phyloP scores from a whole-genome alignment of 2,797 vertebrate species.

The Protonibea diacanthus region DNA sequence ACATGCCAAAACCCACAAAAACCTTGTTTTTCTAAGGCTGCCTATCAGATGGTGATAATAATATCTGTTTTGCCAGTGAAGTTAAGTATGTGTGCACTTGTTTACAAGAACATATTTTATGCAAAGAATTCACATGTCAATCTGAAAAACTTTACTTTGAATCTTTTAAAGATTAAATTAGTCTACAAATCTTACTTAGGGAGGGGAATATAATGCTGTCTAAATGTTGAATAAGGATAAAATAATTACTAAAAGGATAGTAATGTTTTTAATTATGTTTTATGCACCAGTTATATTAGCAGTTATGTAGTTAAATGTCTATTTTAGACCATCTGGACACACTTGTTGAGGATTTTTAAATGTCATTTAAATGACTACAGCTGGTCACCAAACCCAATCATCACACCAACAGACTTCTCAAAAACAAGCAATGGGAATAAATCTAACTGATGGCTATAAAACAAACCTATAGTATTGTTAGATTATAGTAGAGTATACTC shows the following conservation, averaged over 20 bases:
- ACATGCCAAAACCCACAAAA: conserved; percentile 36
- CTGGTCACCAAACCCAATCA: neutral
- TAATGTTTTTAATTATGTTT: neutral
- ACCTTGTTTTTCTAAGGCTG: conserved; percentile 11
- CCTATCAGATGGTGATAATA: conserved; percentile 2
- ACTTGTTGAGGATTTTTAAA: neutral
- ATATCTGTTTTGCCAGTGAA: neutral
- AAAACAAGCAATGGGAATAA: neutral
- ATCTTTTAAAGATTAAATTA: neutral
- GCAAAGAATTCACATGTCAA: neutral
- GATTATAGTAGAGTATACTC: neutral
- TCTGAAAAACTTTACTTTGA: neutral
- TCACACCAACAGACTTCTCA: neutral
- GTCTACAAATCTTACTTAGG: neutral
- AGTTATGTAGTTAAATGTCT: neutral
- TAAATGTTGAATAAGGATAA: neutral
- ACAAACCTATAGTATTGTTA: neutral
- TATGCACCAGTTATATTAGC: neutral
- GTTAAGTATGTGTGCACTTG: neutral
- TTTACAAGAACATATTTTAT: too few species aligned
- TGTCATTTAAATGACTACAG: neutral
- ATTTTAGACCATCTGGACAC: neutral
- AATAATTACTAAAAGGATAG: too few species aligned
- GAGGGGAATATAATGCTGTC: neutral
- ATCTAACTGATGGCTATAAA: neutral